A percentile compares a stretch with the other conserved stretches of the same genome.
Conservation (phyloP, 2,888 invertebrate species). For the Stenurella melanura region DNA sequence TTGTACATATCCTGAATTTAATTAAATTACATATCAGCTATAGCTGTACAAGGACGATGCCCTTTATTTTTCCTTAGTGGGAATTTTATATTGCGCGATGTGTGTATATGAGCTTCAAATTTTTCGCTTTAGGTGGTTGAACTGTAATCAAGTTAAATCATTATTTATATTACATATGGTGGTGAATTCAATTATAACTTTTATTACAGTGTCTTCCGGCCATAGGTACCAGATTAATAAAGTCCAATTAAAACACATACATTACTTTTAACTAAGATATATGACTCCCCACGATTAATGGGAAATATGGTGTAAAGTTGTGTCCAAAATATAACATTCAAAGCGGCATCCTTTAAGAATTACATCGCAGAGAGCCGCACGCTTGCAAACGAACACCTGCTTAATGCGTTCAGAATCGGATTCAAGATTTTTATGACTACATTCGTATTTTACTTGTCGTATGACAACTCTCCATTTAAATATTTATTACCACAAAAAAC, state of each 20-base stretch:
- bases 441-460: no score
- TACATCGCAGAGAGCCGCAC: no score
- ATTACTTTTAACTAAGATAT: no score
- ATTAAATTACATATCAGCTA: neutral
- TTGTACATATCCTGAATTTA: slow-evolving; percentile 1
- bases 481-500: no score
- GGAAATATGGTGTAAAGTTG: no score
- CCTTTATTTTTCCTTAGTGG: neutral
- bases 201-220: neutral
- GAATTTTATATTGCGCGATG: neutral
- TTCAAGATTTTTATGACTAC: no score
- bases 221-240: neutral
- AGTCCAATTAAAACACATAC: neutral
- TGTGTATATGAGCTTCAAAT: neutral
- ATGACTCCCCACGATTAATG: no score
- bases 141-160: neutral
- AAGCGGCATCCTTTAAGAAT: no score
- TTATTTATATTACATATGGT: neutral
- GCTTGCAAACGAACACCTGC: no score
- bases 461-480: no score
- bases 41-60: neutral
- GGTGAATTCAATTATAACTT: neutral
- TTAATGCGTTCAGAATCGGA: no score
- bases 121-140: neutral
- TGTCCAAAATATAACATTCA: no score